Evolutionary conservation across 2,113 vertebrate genomes (phyloP).

Genomic region (Bufo bufo): DNA sequence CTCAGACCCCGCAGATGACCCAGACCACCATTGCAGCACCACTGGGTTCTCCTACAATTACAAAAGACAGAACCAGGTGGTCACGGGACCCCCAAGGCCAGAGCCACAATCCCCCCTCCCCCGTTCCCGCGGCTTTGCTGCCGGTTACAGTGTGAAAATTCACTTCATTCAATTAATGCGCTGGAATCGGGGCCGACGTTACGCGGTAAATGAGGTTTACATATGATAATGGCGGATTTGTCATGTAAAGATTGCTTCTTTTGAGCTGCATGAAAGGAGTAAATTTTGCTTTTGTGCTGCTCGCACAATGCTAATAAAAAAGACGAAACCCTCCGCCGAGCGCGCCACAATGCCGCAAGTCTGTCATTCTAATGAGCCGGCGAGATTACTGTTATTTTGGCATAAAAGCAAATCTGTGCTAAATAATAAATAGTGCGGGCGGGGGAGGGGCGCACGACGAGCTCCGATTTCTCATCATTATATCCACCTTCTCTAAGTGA

Average conservation of each 20-base stretch:
- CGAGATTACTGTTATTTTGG: conserved; percentile 67
- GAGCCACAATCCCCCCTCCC: too few species aligned
- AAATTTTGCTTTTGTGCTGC: conserved; percentile 72
- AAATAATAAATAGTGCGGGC: conserved; percentile 59
- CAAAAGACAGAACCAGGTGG: too few species aligned
- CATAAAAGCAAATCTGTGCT: conserved; percentile 60
- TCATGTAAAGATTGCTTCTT: conserved; percentile 71
- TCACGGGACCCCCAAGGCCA: too few species aligned
- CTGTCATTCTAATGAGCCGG: conserved; percentile 70
- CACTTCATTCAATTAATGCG: conserved; percentile 76
- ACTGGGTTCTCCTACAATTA: too few species aligned
- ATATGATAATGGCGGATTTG: conserved; percentile 74
- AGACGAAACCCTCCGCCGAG: conserved; percentile 66
- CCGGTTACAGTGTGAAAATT: conserved; percentile 69
- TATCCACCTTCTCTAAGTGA: conserved; percentile 35
- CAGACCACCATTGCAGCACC: too few species aligned
- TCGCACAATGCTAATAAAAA: conserved; percentile 70
- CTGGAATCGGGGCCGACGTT: conserved; percentile 74
- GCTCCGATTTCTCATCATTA: conserved; percentile 27
- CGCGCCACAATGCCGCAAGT: conserved; percentile 69
- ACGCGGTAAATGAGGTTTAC: conserved; percentile 75
- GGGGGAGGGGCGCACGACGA: conserved; percentile 15
- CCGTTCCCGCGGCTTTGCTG: conserved; percentile 43
- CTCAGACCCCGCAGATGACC: too few species aligned
- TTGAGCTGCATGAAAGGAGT: conserved; percentile 69